A percentile compares a stretch with the other conserved stretches of the same genome.
These are phyloP conservation scores for Watersipora subatra DNA, from an alignment of 1,140 invertebrate genomes.

Conservation along the genomic window DNA sequence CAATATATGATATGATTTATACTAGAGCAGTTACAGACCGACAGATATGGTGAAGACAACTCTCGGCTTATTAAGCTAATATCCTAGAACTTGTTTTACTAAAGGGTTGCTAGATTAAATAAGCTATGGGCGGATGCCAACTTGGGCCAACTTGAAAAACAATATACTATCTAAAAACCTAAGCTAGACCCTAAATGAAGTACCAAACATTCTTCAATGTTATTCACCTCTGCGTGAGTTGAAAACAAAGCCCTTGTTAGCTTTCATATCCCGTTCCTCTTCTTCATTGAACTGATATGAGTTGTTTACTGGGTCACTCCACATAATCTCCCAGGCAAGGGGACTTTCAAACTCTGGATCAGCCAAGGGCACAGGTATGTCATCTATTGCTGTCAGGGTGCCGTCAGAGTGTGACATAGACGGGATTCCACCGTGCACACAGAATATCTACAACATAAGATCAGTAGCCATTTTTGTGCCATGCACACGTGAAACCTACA, in stretches of 20 bases:
- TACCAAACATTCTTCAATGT: too few relatives aligned
- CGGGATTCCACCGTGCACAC: constrained; percentile 60
- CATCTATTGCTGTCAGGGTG: constrained; percentile 44
- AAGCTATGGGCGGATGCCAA: too few relatives aligned
- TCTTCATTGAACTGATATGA: constrained; percentile 35
- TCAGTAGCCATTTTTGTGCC: neutral
- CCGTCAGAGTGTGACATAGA: constrained; percentile 42
- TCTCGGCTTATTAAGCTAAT: too few relatives aligned
- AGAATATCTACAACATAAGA: constrained; percentile 48
- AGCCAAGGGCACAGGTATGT: constrained; percentile 51
- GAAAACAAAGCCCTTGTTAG: constrained; percentile 53
- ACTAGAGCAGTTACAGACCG: too few relatives aligned
- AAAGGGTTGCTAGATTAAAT: too few relatives aligned
- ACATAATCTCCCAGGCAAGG: constrained; percentile 61
- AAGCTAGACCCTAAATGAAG: too few relatives aligned
- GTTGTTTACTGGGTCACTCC: constrained; percentile 57
- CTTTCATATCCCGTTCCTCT: constrained; percentile 43
- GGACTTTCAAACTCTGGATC: constrained; percentile 51
- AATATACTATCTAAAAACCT: too few relatives aligned
- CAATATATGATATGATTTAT: too few relatives aligned
- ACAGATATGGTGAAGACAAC: too few relatives aligned
- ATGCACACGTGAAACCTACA: too few relatives aligned
- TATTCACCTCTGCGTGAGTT: constrained; percentile 47
- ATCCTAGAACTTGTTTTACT: too few relatives aligned
- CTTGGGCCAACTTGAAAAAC: too few relatives aligned